Conservation (phyloP, 2,113 vertebrate genomes). For the Esox niger region DNA sequence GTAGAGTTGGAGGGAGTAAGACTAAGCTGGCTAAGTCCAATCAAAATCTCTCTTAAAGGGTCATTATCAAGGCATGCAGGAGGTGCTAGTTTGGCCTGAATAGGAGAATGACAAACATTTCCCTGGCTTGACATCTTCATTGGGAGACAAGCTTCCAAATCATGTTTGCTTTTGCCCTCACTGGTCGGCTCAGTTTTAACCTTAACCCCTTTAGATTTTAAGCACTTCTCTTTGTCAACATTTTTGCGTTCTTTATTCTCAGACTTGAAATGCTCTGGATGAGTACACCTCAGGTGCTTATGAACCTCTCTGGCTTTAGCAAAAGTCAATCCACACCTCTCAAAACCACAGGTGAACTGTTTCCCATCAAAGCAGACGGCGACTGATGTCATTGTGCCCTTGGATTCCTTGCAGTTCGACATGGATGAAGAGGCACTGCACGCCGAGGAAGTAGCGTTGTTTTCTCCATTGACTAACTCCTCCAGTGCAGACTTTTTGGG, state of each 20-base stretch:
- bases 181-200: constrained; percentile 24
- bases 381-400: constrained; percentile 62
- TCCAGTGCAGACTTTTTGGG: constrained; percentile 16
- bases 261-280: constrained; percentile 81
- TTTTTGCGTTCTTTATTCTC: constrained; percentile 72
- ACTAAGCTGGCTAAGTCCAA: constrained; percentile 85
- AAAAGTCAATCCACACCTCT: constrained; percentile 85
- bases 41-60: constrained; percentile 81
- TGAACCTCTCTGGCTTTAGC: constrained; percentile 83
- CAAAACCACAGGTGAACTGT: constrained; percentile 86
- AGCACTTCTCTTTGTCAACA: constrained; percentile 53
- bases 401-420: constrained; percentile 42
- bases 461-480: constrained; percentile 32
- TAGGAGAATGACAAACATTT: constrained; percentile 8
- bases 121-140: constrained; percentile 33
- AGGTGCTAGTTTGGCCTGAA: constrained; percentile 24
- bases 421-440: constrained; percentile 40
- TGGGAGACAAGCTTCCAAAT: constrained; percentile 21
- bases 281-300: constrained; percentile 83
- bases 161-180: constrained; percentile 36
- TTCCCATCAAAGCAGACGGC: constrained; percentile 88
- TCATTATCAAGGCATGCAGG: constrained; percentile 62
- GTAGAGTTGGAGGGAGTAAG: constrained; percentile 74
- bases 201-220: constrained; percentile 50
- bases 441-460: constrained; percentile 24